These are phyloP conservation scores for Apotomis turbidana DNA, from an alignment of 2,888 invertebrate species.

Conservation along the genomic window DNA sequence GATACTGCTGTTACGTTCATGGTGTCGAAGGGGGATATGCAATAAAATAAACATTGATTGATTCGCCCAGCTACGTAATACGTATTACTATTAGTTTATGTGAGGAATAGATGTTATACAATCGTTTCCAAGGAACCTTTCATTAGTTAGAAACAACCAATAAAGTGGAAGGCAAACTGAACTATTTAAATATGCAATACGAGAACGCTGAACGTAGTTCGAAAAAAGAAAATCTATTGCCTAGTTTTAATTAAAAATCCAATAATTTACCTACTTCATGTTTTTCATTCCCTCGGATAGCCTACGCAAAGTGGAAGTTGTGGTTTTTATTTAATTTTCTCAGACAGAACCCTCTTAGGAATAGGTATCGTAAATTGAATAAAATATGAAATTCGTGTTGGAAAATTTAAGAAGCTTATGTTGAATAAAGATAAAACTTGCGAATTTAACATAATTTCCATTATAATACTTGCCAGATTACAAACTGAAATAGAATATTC, in stretches of 20 bases:
- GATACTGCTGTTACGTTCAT: too few species aligned
- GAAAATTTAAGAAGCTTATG: constrained; percentile 31
- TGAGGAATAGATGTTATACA: too few species aligned
- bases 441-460: constrained; percentile 10
- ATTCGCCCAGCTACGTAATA: too few species aligned
- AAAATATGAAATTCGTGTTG: constrained; percentile 26
- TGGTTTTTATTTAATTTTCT: constrained; percentile 32
- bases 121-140: not conserved
- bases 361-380: constrained; percentile 30
- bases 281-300: constrained; percentile 12
- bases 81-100: too few species aligned
- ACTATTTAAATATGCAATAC: constrained; percentile 5
- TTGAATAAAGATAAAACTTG: constrained; percentile 23
- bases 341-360: constrained; percentile 25
- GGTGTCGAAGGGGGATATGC: too few species aligned
- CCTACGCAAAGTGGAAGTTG: constrained; percentile 17
- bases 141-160: not conserved
- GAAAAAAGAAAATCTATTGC: constrained; percentile 3
- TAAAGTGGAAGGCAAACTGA: not conserved
- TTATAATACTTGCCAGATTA: constrained; percentile 3
- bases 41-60: too few species aligned
- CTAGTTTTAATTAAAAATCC: constrained; percentile 29
- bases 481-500: constrained; percentile 2
- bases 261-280: constrained; percentile 20
- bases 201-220: constrained; percentile 7